These are phyloP conservation scores for Phylloscopus whistleri DNA, from an alignment of 2,113 vertebrate genomes.

Conservation along the genomic window DNA sequence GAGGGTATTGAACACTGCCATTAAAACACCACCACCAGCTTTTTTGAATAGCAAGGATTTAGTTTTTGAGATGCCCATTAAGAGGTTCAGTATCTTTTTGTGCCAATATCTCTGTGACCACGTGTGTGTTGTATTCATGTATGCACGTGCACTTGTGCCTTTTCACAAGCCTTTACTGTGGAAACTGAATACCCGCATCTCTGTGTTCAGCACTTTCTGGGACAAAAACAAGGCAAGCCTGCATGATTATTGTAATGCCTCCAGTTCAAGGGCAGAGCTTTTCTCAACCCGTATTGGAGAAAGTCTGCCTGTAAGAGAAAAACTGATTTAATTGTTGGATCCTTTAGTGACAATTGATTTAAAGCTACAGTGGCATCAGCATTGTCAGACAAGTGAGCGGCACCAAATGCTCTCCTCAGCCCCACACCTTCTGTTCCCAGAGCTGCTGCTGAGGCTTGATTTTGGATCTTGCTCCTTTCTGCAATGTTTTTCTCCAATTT, in stretches of 20 bases:
- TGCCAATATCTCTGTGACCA: not conserved
- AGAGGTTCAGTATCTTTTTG: not conserved
- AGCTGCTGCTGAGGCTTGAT: not conserved
- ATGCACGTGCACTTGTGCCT: rapidly evolving
- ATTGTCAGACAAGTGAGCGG: not conserved
- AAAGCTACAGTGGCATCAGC: not conserved
- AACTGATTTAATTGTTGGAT: not conserved
- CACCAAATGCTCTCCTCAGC: not conserved
- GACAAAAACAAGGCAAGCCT: not conserved
- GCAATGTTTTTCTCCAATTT: not conserved
- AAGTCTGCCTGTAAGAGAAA: not conserved
- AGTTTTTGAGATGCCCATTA: not conserved
- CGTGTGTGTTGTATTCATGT: rapidly evolving
- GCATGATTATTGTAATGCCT: not conserved
- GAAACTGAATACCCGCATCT: not conserved
- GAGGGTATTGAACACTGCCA: not conserved
- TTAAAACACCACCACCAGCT: not conserved
- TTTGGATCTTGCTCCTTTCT: not conserved
- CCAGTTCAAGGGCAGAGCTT: not conserved
- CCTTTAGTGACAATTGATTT: not conserved
- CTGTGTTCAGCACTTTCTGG: not conserved
- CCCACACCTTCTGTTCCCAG: not conserved
- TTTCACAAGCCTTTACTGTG: not conserved
- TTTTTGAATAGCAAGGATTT: not conserved
- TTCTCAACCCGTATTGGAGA: not conserved